Evolutionary conservation across 1,140 invertebrate species (phyloP), one percentile per base, ranked within the genome.

Genomic region (Drosophila simulans): DNA sequence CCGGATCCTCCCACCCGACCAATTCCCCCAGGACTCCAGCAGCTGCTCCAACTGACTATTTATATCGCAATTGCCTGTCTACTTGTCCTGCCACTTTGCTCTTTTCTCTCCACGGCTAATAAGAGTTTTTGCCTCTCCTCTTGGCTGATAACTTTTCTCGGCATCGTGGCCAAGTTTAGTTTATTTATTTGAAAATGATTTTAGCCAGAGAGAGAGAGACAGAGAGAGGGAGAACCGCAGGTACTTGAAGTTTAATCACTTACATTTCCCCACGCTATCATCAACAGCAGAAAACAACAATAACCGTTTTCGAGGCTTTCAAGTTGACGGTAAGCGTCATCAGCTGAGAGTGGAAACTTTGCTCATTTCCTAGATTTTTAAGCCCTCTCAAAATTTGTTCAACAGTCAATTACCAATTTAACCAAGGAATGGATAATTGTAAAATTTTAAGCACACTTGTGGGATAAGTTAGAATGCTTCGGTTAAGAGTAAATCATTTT

Each of bases 171-270:
- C n/a, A 62, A 71, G 71, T 72, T 75, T 69, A 80, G 80, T 79
- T 85, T 81, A 74, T 86, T 86, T 85, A 81, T 85, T 85, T 86
- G 77, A 86, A 77, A 81, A 85, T 85, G 59, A 78, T 84, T 84
- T 77, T 53, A 49, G 59, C 35, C 46, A 40, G 25, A 22, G 15
- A 22, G 20, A 22, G 20, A 20, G 20, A 17, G 17, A n/a, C n/a
- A 17, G 17, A 17, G 17, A 17, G 25, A 25, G 5, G 3, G 25
- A 17, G 49, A 78, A 80, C 72, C 68, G 64, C 81, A 85, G 77
- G 73, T 85, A 80, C 73, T 80, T 63, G 42, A 77, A 85, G 80
- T 81, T 86, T 81, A 85, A 81, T 85, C 68, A 86, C 80, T 85
- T 86, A 78, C 82, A 70, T 85, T 74, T 68, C 42, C 55, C 34